Base-by-base conservation (phyloP, 2,888 invertebrate species). In the Holacanthella duospinosa region DNA sequence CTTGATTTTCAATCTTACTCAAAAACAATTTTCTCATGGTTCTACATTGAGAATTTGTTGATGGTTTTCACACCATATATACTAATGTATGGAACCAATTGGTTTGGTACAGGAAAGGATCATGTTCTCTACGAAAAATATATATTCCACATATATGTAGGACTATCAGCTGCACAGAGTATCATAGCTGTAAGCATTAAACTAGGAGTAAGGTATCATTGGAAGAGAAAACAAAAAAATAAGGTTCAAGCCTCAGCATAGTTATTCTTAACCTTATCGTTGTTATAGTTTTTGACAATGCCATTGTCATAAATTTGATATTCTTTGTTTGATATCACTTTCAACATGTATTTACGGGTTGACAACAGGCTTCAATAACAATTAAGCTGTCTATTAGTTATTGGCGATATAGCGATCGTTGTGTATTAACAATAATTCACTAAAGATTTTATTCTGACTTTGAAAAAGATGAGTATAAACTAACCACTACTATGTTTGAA, bases 41-140 rank as follows among this genome's bases (percentile, higher is more conserved):
- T 68, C 44, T 68, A 68, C 55, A 16, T 66, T 1, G 68, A 68
- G 58, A 66, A 65, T 44, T 54, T 66, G 1, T 3, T 66, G 16
- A 43, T 66, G 21, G 62, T 68, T 58, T 24, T 21, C 9, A 55
- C 59, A 4, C 60, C 64, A 1, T 68, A 66, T 43, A 24, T 25
- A 3, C n/a, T n/a, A 12, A 43, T 59, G 25, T 59, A 43, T 6
- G 24, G n/a, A 4, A 59, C 36, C 21, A 25, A n/a, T 9, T 16
- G 16, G 25, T 48, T 48, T 21, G 48, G 48, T n/a, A 21, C 4
- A 4, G 48, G 48, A 21, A 21, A 48, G 4, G 48, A 9, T 4
- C 6, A 48, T 21, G 59, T 36, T 44, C 44, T 59, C 6, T 24
- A n/a, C 2, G 48, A 44, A 2, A 59, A 44, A 21, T 9, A 3